These are phyloP conservation scores for Callionymus lyra DNA, from an alignment of 2,113 vertebrate genomes.

Conservation along the genomic window DNA sequence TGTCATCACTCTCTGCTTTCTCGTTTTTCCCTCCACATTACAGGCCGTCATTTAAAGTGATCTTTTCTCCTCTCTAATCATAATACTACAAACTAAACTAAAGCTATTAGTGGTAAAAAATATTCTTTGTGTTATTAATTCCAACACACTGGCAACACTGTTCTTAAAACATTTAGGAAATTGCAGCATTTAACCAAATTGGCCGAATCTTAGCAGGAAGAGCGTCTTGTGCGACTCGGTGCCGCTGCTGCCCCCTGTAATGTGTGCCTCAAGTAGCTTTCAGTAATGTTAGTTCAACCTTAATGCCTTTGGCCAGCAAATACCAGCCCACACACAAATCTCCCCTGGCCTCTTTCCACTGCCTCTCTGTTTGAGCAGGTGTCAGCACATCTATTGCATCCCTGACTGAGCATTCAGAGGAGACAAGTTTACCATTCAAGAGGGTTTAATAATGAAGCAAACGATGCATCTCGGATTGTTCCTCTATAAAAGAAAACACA, in stretches of 20 bases:
- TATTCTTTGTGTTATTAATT: neutral
- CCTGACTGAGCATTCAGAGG: conserved; percentile 30
- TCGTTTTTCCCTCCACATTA: too few species aligned
- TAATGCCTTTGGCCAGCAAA: conserved; percentile 29
- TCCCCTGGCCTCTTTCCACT: conserved; percentile 6
- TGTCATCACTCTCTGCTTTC: neutral
- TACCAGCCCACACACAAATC: conserved; percentile 20
- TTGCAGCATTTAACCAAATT: conserved; percentile 11
- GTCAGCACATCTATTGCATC: conserved; percentile 44
- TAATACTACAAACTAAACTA: too few species aligned
- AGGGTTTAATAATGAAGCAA: conserved; percentile 32
- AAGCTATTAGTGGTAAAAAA: too few species aligned
- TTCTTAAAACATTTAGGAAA: conserved; percentile 8
- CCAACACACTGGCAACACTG: conserved; percentile 14
- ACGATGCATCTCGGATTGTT: conserved; percentile 13
- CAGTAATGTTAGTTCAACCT: conserved; percentile 21
- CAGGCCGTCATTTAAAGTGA: too few species aligned
- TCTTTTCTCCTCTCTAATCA: too few species aligned
- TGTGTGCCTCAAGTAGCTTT: conserved; percentile 20
- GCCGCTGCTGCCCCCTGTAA: conserved; percentile 8
- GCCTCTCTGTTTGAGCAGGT: conserved; percentile 27
- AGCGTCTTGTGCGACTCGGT: too few species aligned
- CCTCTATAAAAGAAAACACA: conserved; percentile 5
- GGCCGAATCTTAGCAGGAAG: conserved; percentile 5
- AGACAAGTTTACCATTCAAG: conserved; percentile 23